Base-by-base conservation (phyloP, 2,888 invertebrate genomes). In the Nipponacmea schrenckii region DNA sequence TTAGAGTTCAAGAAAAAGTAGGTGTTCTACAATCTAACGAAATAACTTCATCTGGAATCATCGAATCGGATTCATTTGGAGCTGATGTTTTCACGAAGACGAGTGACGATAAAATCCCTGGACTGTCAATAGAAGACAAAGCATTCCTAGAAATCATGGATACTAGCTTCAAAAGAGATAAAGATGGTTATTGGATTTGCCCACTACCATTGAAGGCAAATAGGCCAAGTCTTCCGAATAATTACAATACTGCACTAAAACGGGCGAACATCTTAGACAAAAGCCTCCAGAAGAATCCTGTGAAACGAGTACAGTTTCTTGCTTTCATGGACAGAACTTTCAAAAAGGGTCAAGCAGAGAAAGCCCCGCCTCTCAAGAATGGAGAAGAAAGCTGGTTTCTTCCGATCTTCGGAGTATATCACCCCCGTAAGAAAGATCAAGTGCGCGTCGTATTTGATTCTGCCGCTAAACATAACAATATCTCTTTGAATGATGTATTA, bases 341-440 rank as follows among this genome's bases (percentile, higher is more conserved):
- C n/a, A 48, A 27, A 26, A 46, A 45, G 26, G 64, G 70, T n/a
- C 64, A 64, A 7, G 68, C 62, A 26, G 79, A 78, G 66, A 20
- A 71, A 5, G 79, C 76, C 2, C 77, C 77, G 12, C 56, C 67
- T 7, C 12, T 71, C 5, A 26, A 50, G 2, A 12, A 66, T 24
- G 66, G 64, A 31, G 68, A 75, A 17, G 77, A 77, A 73, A 48
- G 69, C 26, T 79, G 79, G 79, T 78, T 75, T 64, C 48, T 80
- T 24, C 79, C 79, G 10, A 45, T 74, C 12, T 73, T 76, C 48
- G 79, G 76, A 14, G 77, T 78, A 0, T 77, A 77, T 62, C 80
- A 80, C 65, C 80, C 75, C 7, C 64, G 72, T 48, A 79, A 78
- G 66, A 76, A 72, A 27, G 63, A 65, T n/a, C 62, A 77, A 48